Evolutionary conservation across 1,140 invertebrate species (phyloP), one percentile per base, ranked within the genome.

Genomic region (Ostrea edulis): DNA sequence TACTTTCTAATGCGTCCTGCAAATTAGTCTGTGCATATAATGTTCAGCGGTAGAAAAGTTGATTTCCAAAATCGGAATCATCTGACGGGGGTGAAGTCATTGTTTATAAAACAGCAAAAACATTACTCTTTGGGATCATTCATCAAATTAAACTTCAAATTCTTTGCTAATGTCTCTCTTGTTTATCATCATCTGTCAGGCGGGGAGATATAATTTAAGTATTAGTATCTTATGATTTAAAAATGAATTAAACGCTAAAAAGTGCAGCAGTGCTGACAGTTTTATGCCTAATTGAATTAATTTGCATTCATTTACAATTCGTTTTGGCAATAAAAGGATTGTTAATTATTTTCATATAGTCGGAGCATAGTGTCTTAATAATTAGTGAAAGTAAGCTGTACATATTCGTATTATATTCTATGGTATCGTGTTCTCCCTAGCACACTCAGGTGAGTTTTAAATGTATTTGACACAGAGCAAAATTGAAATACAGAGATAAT

Each of bases 141-240:
- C 25, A 77, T 77, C 68, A 77, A 77, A 77, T 29, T 77, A 29
- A 29, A 25, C 68, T 35, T 77, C 68, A 29, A 77, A 77, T 77
- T 77, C 68, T 77, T 77, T 77, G 25, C 29, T 77, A 77, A 77
- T 77, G 29, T 25, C 14, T 77, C 68, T 29, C 68, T 77, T 77
- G 68, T 77, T 77, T 77, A 77, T 77, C 68, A 35, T 77, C 29
- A 77, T 77, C 68, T 29, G 68, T 77, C 68, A 77, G 68, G 22
- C 25, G 68, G 68, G 22, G 68, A 77, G 14, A 77, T 29, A 22
- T 77, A 77, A 77, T 77, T 77, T 77, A 77, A 77, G 68, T 77
- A 77, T 77, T 77, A 77, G 68, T 77, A 77, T 29, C 68, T 44
- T 77, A 77, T 77, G 68, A 77, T 77, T 77, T 77, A 77, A 77